A percentile compares a stretch with the other conserved stretches of the same genome.
Evolutionary conservation across 2,888 invertebrate genomes (phyloP).

Genomic region (Caenorhabditis auriculariae): DNA sequence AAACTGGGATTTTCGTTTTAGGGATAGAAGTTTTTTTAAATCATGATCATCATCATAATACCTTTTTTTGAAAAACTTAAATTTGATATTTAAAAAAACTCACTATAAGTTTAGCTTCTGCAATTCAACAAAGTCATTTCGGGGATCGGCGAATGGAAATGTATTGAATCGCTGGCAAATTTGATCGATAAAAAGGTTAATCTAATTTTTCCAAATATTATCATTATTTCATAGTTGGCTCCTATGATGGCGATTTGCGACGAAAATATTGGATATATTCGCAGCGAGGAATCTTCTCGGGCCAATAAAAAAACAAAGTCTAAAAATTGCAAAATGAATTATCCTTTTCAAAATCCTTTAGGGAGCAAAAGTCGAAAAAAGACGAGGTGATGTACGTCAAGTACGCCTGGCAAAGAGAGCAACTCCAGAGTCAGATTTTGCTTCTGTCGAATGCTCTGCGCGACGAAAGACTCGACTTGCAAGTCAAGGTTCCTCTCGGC

Average conservation of each 20-base stretch:
- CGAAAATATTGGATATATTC: constrained; percentile 9
- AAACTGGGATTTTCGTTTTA: too few relatives aligned
- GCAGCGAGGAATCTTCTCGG: background rate
- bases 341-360: background rate
- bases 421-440: constrained; percentile 8
- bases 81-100: background rate
- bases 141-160: constrained; percentile 20
- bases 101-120: too few relatives aligned
- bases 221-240: too few relatives aligned
- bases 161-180: constrained; percentile 9
- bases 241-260: constrained; percentile 13
- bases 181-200: too few relatives aligned
- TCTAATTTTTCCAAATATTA: too few relatives aligned
- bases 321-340: background rate
- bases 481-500: constrained; percentile 7
- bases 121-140: too few relatives aligned
- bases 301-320: constrained; percentile 5
- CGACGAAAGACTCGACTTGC: constrained; percentile 14
- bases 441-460: constrained; percentile 8
- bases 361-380: constrained; percentile 3
- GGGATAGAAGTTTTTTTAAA: too few relatives aligned
- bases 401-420: constrained; percentile 9
- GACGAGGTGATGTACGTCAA: constrained; percentile 12
- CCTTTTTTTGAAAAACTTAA: constrained; percentile 6
- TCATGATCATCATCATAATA: too few relatives aligned